These are phyloP conservation scores for Phymastichus coffea DNA, from an alignment of 1,140 invertebrate genomes.

Conservation along the genomic window DNA sequence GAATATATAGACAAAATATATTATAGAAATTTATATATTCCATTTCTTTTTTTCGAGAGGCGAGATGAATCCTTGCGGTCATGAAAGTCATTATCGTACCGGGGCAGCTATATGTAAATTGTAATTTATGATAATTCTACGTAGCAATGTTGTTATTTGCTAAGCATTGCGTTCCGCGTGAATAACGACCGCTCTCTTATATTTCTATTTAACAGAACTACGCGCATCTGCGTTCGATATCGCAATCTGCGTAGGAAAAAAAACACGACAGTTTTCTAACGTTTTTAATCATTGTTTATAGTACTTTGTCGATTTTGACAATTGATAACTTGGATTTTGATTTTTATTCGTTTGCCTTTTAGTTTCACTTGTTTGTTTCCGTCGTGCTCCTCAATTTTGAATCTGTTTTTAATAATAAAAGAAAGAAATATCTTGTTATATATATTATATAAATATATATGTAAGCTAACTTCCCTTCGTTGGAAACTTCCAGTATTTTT, in stretches of 20 bases:
- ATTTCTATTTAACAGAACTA: no score
- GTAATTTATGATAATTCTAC: constrained; percentile 20
- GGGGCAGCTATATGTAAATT: constrained; percentile 22
- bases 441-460: no score
- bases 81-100: constrained; percentile 21
- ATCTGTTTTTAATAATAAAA: constrained; percentile 20
- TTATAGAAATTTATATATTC: constrained; percentile 34
- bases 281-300: no score
- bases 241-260: background rate
- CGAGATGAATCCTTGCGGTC: no score
- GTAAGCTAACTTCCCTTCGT: constrained; percentile 36
- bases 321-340: no score
- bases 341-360: background rate
- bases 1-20: constrained; percentile 38
- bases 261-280: background rate
- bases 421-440: constrained; percentile 27
- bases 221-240: constrained; percentile 6
- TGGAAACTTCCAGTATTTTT: constrained; percentile 48
- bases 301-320: no score
- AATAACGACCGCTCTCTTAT: constrained; percentile 11
- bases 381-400: constrained; percentile 20
- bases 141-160: constrained; percentile 6
- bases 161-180: constrained; percentile 13
- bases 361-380: background rate
- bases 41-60: no score